These are phyloP conservation scores for Hyppa rectilinea DNA, from an alignment of 2,888 invertebrate genomes.

Conservation along the genomic window DNA sequence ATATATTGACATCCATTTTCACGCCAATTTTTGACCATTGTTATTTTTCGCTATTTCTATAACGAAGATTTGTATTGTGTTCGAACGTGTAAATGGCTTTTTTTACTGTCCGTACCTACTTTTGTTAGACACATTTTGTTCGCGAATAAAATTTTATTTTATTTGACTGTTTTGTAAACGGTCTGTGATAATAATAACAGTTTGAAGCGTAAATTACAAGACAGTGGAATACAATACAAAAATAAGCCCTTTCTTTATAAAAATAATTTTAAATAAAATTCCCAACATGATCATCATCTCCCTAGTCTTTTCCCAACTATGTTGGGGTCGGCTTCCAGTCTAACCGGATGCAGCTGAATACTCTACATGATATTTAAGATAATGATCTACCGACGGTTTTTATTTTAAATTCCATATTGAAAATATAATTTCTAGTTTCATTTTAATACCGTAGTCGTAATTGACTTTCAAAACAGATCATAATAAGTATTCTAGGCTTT, in stretches of 20 bases:
- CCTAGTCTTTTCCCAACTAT: no score
- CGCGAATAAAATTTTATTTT: constrained; percentile 34
- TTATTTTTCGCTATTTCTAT: constrained; percentile 35
- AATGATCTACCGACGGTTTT: background rate
- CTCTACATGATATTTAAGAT: background rate
- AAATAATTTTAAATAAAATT: no score
- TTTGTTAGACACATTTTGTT: constrained; percentile 21
- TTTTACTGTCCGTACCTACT: background rate
- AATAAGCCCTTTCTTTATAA: no score
- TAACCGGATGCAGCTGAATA: no score
- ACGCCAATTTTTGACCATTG: constrained; percentile 23
- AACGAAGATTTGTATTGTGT: constrained; percentile 35
- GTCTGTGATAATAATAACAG: constrained; percentile 19
- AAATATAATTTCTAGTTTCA: background rate
- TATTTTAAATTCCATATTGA: background rate
- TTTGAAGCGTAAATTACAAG: no score
- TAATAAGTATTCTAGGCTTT: background rate
- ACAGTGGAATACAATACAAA: no score
- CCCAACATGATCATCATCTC: no score
- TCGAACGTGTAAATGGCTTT: constrained; percentile 21
- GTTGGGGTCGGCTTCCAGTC: no score
- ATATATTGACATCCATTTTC: constrained; percentile 23
- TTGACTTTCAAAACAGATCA: background rate
- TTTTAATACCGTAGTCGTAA: background rate
- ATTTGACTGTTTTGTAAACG: constrained; percentile 24